phyloP scores from a whole-genome alignment of 2,113 vertebrate species.

The Tragelaphus scriptus region DNA sequence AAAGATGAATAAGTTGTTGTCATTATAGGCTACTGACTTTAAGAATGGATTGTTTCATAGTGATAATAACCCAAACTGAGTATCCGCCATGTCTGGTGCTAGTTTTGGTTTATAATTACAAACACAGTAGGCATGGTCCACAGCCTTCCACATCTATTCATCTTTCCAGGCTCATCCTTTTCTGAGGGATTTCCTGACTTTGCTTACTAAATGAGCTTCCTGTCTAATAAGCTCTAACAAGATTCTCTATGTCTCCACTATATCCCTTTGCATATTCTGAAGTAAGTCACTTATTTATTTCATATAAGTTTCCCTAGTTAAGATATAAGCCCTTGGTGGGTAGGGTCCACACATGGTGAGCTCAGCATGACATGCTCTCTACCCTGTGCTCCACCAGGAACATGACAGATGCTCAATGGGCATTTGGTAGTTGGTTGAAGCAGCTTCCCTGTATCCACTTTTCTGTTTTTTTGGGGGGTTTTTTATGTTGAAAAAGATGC shows the following conservation, averaged over 20 bases:
- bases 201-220: neutral
- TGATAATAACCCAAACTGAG: neutral
- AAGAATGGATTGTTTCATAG: neutral
- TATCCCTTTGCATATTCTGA: neutral
- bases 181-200: neutral
- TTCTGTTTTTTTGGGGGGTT: neutral
- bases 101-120: neutral
- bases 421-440: neutral
- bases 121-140: neutral
- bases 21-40: neutral
- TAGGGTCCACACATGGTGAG: neutral
- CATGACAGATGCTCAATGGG: neutral
- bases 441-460: neutral
- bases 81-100: neutral
- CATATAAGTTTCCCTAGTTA: neutral
- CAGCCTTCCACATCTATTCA: neutral
- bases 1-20: neutral
- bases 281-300: neutral
- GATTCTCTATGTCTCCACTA: neutral
- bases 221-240: neutral
- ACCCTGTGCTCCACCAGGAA: neutral
- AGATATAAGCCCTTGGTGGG: neutral
- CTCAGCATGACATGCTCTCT: neutral
- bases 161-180: neutral
- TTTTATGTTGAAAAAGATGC: neutral